Evolutionary conservation across 2,113 vertebrate genomes (phyloP).

Genomic region (Castor canadensis): DNA sequence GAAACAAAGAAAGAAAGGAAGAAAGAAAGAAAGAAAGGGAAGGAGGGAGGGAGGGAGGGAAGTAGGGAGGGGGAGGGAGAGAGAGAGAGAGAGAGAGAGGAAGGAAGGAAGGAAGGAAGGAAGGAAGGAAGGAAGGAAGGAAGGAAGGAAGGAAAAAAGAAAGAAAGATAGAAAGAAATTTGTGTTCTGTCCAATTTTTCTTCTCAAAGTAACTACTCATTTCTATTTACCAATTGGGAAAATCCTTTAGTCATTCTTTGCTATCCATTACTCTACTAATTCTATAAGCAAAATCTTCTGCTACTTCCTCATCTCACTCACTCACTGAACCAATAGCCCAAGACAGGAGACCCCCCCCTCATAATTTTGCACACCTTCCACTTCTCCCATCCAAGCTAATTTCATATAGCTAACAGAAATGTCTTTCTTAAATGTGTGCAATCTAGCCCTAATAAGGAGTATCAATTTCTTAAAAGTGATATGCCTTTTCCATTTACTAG

Average conservation of each 20-base stretch:
- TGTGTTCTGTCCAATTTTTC: not conserved
- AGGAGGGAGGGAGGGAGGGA: too few relatives aligned
- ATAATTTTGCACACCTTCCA: not conserved
- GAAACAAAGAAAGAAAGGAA: too few relatives aligned
- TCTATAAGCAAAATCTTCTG: not conserved
- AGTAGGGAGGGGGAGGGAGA: too few relatives aligned
- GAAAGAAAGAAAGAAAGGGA: too few relatives aligned
- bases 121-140: too few relatives aligned
- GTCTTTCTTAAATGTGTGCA: not conserved
- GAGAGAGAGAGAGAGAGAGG: too few relatives aligned
- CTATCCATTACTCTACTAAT: not conserved
- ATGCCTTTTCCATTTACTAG: not conserved
- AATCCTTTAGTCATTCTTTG: not conserved
- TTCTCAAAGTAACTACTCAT: not conserved
- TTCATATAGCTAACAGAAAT: not conserved
- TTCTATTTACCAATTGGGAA: not conserved
- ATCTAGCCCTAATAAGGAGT: not conserved
- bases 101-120: too few relatives aligned
- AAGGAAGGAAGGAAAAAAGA: too few relatives aligned
- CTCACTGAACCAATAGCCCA: not conserved
- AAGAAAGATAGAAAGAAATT: too few relatives aligned
- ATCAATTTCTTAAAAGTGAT: not conserved
- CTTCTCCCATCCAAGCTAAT: not conserved
- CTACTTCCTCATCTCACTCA: not conserved
- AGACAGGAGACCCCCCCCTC: rapidly evolving